phyloP scores from a whole-genome alignment of 2,888 invertebrate species.

The Fragum sueziense region DNA sequence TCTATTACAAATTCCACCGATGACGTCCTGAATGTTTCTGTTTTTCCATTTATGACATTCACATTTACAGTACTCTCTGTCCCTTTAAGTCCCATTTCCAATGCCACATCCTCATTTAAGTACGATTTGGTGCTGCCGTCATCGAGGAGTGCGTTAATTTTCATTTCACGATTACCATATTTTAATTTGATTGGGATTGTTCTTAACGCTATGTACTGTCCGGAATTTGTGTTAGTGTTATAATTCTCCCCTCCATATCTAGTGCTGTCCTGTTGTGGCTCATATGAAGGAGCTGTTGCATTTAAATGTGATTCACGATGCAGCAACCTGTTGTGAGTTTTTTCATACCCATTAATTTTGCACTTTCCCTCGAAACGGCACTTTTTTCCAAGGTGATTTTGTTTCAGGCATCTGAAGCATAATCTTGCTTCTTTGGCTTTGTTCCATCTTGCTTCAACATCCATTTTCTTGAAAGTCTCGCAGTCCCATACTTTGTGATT shows the following conservation, averaged over 20 bases:
- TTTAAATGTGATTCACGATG: constrained; percentile 25
- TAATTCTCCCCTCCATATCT: not conserved
- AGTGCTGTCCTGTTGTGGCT: constrained; percentile 13
- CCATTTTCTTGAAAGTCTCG: constrained; percentile 9
- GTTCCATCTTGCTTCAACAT: constrained; percentile 6
- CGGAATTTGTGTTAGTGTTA: not conserved
- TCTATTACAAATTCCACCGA: constrained; percentile 19
- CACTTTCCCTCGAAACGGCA: no score
- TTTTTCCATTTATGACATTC: constrained; percentile 34
- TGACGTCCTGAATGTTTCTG: constrained; percentile 32
- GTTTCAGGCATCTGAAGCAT: no score
- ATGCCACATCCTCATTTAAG: constrained; percentile 40
- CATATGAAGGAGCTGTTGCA: not conserved
- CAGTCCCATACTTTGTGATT: constrained; percentile 32
- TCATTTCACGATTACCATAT: constrained; percentile 14
- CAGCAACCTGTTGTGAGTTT: constrained; percentile 19
- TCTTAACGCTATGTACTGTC: constrained; percentile 32
- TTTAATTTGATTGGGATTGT: constrained; percentile 51
- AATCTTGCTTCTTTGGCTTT: not conserved
- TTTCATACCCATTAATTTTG: no score
- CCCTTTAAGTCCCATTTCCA: constrained; percentile 36
- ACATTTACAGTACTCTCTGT: constrained; percentile 18
- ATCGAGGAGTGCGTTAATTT: constrained; percentile 53
- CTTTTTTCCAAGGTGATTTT: no score
- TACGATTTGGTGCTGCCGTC: constrained; percentile 54